These are phyloP conservation scores for Platalea minor DNA, from an alignment of 2,797 vertebrate species.

Conservation along the genomic window DNA sequence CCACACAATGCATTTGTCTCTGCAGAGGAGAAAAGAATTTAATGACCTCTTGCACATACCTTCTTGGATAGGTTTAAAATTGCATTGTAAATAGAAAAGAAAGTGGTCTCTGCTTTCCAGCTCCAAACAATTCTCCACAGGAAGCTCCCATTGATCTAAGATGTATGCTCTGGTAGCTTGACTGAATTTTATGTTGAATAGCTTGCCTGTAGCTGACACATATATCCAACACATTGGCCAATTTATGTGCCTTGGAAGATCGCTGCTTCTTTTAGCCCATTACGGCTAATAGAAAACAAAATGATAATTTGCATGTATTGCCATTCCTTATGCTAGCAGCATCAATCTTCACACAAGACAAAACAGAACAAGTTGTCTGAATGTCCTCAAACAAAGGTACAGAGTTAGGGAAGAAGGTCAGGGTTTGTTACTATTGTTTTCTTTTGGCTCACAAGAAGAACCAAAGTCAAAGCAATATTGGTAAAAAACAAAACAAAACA, in stretches of 20 bases:
- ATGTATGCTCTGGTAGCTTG: not conserved
- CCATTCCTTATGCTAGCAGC: not conserved
- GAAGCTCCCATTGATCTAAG: not conserved
- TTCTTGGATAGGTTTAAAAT: constrained; percentile 4
- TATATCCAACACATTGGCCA: not conserved
- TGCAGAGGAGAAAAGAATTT: not conserved
- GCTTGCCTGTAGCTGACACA: not conserved
- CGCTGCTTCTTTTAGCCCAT: not conserved
- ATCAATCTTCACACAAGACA: not conserved
- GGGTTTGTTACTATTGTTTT: not conserved
- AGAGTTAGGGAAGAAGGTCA: not conserved
- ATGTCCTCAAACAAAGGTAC: not conserved
- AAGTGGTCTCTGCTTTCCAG: not conserved
- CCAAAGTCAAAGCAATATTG: not conserved
- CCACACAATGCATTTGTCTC: not conserved
- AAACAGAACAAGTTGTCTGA: not conserved
- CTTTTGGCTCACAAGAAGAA: not conserved
- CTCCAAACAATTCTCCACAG: not conserved
- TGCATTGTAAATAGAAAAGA: not conserved
- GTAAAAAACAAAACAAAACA: not conserved
- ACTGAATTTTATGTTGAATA: not conserved
- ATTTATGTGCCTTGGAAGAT: not conserved
- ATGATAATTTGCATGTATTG: not conserved
- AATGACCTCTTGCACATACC: not conserved
- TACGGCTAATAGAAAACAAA: not conserved